phyloP scores from a whole-genome alignment of 2,888 invertebrate species.

The Ashinkailepas kermadecensis region DNA sequence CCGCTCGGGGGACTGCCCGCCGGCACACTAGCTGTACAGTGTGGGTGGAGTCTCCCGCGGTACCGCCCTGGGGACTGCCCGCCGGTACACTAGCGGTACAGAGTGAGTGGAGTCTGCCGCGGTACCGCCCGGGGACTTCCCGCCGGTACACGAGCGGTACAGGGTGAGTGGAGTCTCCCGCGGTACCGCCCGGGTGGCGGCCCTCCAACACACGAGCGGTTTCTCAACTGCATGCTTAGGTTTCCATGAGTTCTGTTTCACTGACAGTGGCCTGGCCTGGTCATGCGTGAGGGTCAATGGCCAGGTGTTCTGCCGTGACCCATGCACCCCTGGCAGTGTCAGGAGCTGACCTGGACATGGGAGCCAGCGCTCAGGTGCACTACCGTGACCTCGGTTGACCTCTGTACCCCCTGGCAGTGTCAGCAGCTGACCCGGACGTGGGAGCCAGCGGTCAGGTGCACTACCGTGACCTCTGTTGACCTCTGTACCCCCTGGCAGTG shows the following conservation, averaged over 20 bases:
- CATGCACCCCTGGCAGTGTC: conserved; percentile 25
- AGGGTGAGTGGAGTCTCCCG: background rate
- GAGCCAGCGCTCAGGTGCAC: conserved; percentile 32
- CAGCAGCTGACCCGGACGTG: conserved; percentile 30
- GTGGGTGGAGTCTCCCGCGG: background rate
- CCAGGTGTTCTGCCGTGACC: conserved; percentile 28
- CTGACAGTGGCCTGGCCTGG: too few species aligned
- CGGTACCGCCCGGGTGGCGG: too few species aligned
- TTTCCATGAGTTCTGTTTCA: background rate
- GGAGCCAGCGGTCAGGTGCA: conserved; percentile 29
- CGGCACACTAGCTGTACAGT: too few species aligned
- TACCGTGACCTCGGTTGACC: conserved; percentile 20
- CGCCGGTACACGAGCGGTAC: background rate
- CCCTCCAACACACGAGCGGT: too few species aligned
- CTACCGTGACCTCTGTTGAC: background rate
- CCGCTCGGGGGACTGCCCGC: too few species aligned
- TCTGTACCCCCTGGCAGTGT: conserved; percentile 23
- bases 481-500: conserved; percentile 24
- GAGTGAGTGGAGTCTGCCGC: background rate
- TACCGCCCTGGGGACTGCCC: background rate
- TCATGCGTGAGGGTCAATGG: background rate
- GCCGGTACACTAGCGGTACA: background rate
- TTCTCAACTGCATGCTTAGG: background rate
- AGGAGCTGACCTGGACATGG: conserved; percentile 30
- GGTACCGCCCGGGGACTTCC: background rate